Conservation (phyloP, 1,140 invertebrate species). For the Drosophila punjabiensis region DNA sequence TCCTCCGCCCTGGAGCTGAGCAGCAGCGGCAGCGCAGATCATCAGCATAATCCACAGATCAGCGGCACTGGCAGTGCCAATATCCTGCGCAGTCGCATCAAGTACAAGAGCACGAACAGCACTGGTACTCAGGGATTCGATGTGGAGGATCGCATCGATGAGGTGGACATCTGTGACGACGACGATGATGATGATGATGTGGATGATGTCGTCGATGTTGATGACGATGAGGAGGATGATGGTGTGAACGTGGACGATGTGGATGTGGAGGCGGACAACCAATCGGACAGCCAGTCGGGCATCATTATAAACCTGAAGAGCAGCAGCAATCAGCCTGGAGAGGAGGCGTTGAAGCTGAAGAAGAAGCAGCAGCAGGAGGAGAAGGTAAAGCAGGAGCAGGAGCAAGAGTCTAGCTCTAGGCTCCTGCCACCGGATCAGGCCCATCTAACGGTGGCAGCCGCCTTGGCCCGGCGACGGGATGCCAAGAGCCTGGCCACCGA, state of each 20-base stretch:
- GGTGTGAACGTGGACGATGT: constrained; percentile 66
- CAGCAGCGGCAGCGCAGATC: constrained; percentile 22
- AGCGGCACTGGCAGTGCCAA: constrained; percentile 16
- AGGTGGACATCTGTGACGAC: constrained; percentile 74
- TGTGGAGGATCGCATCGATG: constrained; percentile 83
- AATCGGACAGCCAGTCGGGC: constrained; percentile 66
- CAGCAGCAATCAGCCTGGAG: background rate
- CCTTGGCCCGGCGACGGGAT: constrained; percentile 59
- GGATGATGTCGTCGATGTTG: constrained; percentile 46
- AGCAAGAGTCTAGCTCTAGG: constrained; percentile 15
- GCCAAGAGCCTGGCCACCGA: constrained; percentile 70
- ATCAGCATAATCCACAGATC: constrained; percentile 15
- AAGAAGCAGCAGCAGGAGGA: too few relatives aligned
- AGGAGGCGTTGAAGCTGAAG: background rate
- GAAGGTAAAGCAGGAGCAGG: background rate
- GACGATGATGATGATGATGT: constrained; percentile 36
- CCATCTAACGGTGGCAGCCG: constrained; percentile 54
- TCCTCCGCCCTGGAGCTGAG: constrained; percentile 70
- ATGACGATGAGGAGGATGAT: constrained; percentile 48
- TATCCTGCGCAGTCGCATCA: constrained; percentile 66
- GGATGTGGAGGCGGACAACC: constrained; percentile 61
- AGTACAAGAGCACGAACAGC: constrained; percentile 78
- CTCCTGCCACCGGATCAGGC: constrained; percentile 53
- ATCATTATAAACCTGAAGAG: constrained; percentile 63
- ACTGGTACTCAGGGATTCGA: constrained; percentile 74